Conservation (phyloP, 2,888 invertebrate species). For the Xanthia togata region DNA sequence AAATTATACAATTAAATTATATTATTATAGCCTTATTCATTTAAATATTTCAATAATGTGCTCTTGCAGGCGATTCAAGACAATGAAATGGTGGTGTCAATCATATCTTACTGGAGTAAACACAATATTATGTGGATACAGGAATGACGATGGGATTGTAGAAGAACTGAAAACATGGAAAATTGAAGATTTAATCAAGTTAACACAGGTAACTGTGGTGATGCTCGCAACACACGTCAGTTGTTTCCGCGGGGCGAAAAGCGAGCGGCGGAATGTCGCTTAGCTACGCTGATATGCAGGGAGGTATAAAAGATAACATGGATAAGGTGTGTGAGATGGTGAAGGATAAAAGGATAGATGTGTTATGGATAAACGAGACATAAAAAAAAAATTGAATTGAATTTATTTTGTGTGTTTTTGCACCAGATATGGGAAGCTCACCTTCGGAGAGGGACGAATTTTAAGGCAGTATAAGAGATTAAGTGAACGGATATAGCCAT, state of each 20-base stretch:
- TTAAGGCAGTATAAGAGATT: background rate
- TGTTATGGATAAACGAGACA: no score
- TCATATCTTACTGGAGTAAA: constrained; percentile 93
- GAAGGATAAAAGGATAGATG: no score
- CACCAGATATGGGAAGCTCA: background rate
- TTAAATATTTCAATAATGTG: background rate
- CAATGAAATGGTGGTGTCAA: constrained; percentile 95
- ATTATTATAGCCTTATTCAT: no score
- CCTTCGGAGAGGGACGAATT: background rate
- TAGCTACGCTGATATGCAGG: no score
- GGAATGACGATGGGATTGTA: constrained; percentile 93
- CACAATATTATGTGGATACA: constrained; percentile 92
- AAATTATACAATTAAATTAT: no score
- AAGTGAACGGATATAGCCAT: background rate
- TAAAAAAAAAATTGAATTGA: no score
- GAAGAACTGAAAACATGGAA: constrained; percentile 88
- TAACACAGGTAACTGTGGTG: constrained; percentile 77
- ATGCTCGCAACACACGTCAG: no score
- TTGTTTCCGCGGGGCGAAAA: no score
- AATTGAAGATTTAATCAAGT: constrained; percentile 89
- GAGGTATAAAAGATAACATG: no score
- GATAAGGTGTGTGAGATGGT: no score
- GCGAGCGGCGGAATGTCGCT: no score
- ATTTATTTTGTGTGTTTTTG: background rate
- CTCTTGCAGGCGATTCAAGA: constrained; percentile 80